Evolutionary conservation across 2,797 vertebrate species (phyloP).

Genomic region (Sciurus vulgaris): DNA sequence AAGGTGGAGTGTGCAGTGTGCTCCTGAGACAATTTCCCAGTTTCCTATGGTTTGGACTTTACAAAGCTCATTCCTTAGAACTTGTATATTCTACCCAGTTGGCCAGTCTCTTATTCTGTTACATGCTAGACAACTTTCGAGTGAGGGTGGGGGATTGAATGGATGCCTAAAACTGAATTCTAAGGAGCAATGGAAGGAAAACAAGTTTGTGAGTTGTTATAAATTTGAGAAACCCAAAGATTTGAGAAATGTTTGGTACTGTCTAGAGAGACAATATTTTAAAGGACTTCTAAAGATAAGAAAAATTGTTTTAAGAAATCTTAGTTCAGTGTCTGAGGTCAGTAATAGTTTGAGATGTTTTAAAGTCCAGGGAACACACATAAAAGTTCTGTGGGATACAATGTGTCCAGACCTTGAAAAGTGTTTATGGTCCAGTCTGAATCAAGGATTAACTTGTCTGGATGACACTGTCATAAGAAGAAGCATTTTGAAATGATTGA

Average conservation of each 20-base stretch:
- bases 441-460: background rate
- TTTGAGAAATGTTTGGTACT: constrained; percentile 8
- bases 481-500: background rate
- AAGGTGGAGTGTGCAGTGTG: accelerated
- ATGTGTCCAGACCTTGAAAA: background rate
- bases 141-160: background rate
- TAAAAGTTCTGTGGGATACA: background rate
- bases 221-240: background rate
- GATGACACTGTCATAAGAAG: background rate
- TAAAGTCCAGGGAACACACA: background rate
- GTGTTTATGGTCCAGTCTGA: background rate
- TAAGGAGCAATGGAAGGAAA: background rate
- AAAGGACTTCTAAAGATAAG: background rate
- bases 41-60: accelerated
- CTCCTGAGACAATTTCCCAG: background rate
- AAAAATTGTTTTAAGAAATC: background rate
- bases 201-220: background rate
- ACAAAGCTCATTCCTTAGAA: background rate
- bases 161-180: background rate
- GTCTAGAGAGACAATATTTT: background rate
- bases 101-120: background rate
- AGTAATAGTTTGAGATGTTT: background rate
- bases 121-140: background rate
- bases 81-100: background rate
- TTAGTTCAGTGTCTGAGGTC: background rate